Conservation (phyloP, 2,888 invertebrate species). For the Aelia acuminata region DNA sequence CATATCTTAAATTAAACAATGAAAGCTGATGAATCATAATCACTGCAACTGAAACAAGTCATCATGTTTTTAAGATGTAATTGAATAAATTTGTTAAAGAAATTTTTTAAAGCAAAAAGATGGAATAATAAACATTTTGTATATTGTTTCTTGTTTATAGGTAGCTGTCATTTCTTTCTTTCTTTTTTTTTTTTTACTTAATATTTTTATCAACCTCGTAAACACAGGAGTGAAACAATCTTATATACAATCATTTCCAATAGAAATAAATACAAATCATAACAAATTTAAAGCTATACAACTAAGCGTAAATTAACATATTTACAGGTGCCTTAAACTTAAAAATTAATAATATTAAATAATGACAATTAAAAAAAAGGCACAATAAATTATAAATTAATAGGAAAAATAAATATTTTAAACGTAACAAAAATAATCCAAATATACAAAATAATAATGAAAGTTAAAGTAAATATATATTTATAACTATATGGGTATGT, state of each 20-base stretch:
- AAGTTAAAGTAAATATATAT: neutral
- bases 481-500: neutral
- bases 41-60: neutral
- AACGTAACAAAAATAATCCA: slow-evolving; percentile 50
- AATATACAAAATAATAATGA: slow-evolving; percentile 15
- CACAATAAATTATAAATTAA: slow-evolving; percentile 9
- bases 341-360: neutral
- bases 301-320: slow-evolving; percentile 19
- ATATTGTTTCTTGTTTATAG: neutral
- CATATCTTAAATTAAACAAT: slow-evolving; percentile 1
- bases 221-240: neutral
- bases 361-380: neutral
- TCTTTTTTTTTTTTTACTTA: neutral
- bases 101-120: neutral
- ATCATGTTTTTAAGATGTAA: neutral
- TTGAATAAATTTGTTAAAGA: neutral
- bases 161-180: neutral
- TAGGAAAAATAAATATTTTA: slow-evolving; percentile 53
- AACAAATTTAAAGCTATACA: neutral
- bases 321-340: neutral
- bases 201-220: neutral
- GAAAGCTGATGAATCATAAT: slow-evolving; percentile 1
- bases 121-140: neutral
- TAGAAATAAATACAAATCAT: neutral
- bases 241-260: slow-evolving; percentile 17